Evolutionary conservation across 2,888 invertebrate species (phyloP).

Genomic region (Leptinotarsa peninsularis): DNA sequence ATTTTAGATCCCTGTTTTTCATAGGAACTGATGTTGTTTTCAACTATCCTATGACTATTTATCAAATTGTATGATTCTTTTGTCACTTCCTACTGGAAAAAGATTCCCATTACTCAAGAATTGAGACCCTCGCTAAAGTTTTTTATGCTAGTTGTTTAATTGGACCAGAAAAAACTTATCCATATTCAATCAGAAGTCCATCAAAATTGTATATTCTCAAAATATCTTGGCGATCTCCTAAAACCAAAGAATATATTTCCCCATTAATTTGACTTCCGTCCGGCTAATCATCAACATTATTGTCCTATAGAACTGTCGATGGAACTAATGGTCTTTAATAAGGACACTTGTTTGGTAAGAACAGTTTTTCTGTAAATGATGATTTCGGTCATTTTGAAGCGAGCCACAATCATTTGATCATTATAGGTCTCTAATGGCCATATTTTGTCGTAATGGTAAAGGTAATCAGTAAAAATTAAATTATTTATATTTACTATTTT

Average conservation of each 20-base stretch:
- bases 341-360: not conserved
- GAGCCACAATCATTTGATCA: not conserved
- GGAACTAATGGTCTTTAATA: not conserved
- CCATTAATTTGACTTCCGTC: not conserved
- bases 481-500: not conserved
- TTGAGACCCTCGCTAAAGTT: no score
- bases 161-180: no score
- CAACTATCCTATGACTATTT: no score
- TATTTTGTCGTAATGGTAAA: not conserved
- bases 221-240: not conserved
- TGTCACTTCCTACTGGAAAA: no score
- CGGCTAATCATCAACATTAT: not conserved
- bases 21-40: no score
- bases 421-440: not conserved
- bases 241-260: not conserved
- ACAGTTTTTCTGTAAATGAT: not conserved
- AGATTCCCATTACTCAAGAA: no score
- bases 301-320: not conserved
- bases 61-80: no score
- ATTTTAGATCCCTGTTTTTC: no score
- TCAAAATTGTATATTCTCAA: no score
- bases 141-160: no score
- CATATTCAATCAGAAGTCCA: no score
- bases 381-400: not conserved
- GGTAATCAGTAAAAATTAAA: not conserved